phyloP scores from a whole-genome alignment of 2,888 invertebrate genomes.

The Leucophenga montana region DNA sequence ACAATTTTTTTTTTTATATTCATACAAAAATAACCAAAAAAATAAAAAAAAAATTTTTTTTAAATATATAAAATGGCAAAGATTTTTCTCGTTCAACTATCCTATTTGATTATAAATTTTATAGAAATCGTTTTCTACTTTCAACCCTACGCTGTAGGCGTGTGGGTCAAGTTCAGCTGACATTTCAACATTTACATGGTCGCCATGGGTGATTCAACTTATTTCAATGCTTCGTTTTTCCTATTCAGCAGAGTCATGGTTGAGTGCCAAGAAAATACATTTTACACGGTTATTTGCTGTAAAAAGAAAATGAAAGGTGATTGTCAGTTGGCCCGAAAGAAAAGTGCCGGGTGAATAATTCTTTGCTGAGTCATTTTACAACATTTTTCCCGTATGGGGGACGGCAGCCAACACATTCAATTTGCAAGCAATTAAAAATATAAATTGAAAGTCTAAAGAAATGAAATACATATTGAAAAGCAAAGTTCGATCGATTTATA shows the following conservation, averaged over 20 bases:
- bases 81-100: background rate
- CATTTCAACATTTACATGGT: constrained; percentile 36
- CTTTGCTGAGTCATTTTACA: constrained; percentile 1
- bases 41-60: background rate
- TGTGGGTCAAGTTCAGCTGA: constrained; percentile 62
- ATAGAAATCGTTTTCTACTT: background rate
- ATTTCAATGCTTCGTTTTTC: constrained; percentile 39
- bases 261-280: constrained; percentile 35
- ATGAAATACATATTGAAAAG: too few relatives aligned
- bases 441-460: too few relatives aligned
- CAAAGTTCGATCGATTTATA: too few relatives aligned
- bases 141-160: constrained; percentile 42
- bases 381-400: background rate
- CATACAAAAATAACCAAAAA: background rate
- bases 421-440: background rate
- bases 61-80: background rate
- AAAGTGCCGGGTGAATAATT: background rate
- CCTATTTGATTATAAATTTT: constrained; percentile 5
- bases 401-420: constrained; percentile 4
- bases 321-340: constrained; percentile 21
- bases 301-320: constrained; percentile 14
- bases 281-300: constrained; percentile 21
- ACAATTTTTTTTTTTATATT: constrained; percentile 23
- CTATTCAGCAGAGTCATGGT: constrained; percentile 40
- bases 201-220: constrained; percentile 47